Conservation (phyloP, 2,113 vertebrate species). For the Malurus melanocephalus region DNA sequence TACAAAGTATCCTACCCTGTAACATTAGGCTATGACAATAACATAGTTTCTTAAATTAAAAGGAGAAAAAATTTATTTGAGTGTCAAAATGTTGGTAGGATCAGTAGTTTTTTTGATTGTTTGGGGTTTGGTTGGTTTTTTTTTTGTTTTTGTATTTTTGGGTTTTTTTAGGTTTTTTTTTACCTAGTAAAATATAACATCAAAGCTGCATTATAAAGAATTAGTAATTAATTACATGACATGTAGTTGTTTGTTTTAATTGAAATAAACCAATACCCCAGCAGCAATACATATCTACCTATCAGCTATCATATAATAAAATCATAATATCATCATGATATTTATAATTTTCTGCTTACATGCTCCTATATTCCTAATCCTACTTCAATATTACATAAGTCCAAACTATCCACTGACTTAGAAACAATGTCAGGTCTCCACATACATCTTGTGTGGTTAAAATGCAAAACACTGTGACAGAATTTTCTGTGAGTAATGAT, state of each 20-base stretch:
- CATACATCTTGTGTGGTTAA: neutral
- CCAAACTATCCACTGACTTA: neutral
- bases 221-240: neutral
- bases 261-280: neutral
- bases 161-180: neutral
- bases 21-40: neutral
- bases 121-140: too few relatives aligned
- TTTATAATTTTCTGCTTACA: neutral
- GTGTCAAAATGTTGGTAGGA: neutral
- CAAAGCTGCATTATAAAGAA: neutral
- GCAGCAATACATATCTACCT: neutral
- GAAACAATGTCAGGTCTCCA: neutral
- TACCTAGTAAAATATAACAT: neutral
- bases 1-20: neutral
- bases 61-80: neutral
- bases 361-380: neutral
- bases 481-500: neutral
- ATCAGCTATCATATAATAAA: neutral
- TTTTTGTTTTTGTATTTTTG: too few relatives aligned
- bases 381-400: neutral
- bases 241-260: neutral
- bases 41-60: neutral
- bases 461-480: neutral
- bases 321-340: neutral
- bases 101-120: neutral